A percentile compares a stretch with the other conserved stretches of the same genome.
Evolutionary conservation across 2,888 invertebrate species (phyloP).

Genomic region (Melipona beecheii): DNA sequence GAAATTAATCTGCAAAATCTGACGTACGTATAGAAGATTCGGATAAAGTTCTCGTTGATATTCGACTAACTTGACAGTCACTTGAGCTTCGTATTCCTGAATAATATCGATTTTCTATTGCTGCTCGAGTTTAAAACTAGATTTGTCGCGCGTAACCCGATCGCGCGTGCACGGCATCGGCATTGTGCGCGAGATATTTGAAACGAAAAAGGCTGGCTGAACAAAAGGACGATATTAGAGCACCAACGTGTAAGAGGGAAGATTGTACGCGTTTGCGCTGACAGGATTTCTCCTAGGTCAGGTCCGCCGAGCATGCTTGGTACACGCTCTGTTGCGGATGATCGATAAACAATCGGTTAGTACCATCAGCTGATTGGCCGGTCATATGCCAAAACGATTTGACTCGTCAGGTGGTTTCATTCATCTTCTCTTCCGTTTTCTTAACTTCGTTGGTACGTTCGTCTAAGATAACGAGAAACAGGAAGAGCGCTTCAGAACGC

Average conservation of each 20-base stretch:
- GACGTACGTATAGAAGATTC: background rate
- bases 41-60: background rate
- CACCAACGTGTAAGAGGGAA: background rate
- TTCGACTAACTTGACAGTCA: background rate
- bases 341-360: constrained; percentile 55
- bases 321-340: constrained; percentile 25
- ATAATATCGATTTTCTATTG: constrained; percentile 12
- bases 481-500: background rate
- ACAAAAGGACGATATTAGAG: background rate
- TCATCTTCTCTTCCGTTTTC: constrained; percentile 70
- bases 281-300: constrained; percentile 54
- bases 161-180: background rate
- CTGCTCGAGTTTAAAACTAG: background rate
- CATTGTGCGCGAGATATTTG: background rate
- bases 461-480: background rate
- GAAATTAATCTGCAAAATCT: background rate
- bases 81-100: background rate
- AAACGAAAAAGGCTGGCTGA: background rate
- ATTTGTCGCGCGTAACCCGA: background rate
- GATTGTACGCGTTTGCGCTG: constrained; percentile 36
- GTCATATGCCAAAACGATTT: constrained; percentile 64
- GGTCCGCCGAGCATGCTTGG: constrained; percentile 50
- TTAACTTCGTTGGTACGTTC: background rate
- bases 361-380: constrained; percentile 69
- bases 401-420: constrained; percentile 73